Percentiles rank a stretch among this genome's conserved stretches.
Evolutionary conservation across 1,140 invertebrate genomes (phyloP).

Genomic region (Philopotamus ludificatus): DNA sequence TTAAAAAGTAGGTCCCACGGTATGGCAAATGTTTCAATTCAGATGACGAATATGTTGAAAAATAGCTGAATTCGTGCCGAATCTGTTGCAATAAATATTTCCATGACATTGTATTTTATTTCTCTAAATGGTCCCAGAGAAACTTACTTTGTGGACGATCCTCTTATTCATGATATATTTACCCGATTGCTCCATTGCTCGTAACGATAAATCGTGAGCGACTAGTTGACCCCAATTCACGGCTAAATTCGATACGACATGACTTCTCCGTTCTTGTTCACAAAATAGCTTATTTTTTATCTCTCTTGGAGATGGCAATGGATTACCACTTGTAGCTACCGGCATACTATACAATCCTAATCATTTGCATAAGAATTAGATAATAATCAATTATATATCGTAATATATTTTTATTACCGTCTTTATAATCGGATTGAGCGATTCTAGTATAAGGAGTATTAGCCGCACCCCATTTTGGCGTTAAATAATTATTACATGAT

Average conservation of each 20-base stretch:
- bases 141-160: no score
- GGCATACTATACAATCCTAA: conserved; percentile 34
- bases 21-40: no score
- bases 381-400: background rate
- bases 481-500: conserved; percentile 21
- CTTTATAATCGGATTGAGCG: conserved; percentile 22
- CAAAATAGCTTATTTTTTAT: conserved; percentile 24
- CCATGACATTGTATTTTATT: no score
- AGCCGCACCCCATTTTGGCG: conserved; percentile 29
- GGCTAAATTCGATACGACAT: conserved; percentile 10
- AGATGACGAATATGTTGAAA: no score
- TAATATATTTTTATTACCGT: conserved; percentile 18
- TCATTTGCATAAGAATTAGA: background rate
- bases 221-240: conserved; percentile 61
- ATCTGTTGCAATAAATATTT: no score
- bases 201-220: conserved; percentile 57
- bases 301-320: conserved; percentile 26
- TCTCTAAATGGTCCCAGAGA: no score
- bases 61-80: no score
- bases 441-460: conserved; percentile 30
- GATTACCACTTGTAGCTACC: conserved; percentile 28
- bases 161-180: conserved; percentile 22
- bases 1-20: no score
- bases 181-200: conserved; percentile 53
- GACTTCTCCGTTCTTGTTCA: background rate